phyloP scores from a whole-genome alignment of 2,797 vertebrate species.

The Falco columbarius region DNA sequence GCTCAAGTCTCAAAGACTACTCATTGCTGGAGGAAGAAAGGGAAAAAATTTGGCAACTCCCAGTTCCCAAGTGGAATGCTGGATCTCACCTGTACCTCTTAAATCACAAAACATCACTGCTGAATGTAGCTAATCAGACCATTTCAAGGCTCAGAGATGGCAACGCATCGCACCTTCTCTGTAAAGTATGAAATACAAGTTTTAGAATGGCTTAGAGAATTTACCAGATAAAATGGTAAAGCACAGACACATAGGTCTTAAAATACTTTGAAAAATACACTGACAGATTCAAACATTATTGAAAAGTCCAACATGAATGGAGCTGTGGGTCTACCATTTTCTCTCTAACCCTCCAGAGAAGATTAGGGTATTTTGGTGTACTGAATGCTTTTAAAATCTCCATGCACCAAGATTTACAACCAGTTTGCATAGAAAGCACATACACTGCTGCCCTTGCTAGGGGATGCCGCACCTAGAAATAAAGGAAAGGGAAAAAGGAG shows the following conservation, averaged over 20 bases:
- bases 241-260: background rate
- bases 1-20: background rate
- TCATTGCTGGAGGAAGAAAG: background rate
- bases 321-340: background rate
- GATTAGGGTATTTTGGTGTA: background rate
- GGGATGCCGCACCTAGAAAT: background rate
- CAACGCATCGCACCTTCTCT: background rate
- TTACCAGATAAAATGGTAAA: background rate
- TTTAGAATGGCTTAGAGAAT: background rate
- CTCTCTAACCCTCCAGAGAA: background rate
- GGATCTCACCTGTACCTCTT: background rate
- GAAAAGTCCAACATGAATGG: background rate
- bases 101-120: background rate
- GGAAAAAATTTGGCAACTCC: background rate
- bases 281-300: background rate
- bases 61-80: background rate
- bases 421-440: background rate
- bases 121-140: background rate
- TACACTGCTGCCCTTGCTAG: background rate
- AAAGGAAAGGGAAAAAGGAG: background rate
- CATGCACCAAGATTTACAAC: background rate
- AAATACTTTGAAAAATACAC: background rate
- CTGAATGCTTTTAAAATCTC: background rate
- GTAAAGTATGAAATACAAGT: fast-evolving
- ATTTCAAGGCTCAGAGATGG: background rate